These are phyloP conservation scores for Gortyna flavago DNA, from an alignment of 2,888 invertebrate species.

Conservation along the genomic window DNA sequence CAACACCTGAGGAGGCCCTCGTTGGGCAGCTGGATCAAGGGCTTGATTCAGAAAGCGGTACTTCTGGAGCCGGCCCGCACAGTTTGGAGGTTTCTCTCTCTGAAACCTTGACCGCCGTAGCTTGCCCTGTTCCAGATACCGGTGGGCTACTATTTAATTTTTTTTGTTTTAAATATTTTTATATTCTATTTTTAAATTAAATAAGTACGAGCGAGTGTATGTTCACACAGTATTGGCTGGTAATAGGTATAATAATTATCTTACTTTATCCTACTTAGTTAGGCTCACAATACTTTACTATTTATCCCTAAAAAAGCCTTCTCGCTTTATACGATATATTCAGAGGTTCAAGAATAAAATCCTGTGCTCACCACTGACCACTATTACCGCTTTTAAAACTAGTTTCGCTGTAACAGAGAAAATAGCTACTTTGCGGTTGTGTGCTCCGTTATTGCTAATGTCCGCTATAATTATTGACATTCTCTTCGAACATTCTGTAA, in stretches of 20 bases:
- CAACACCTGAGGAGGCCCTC: too few relatives aligned
- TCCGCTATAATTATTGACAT: slow-evolving; percentile 66
- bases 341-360: slow-evolving; percentile 34
- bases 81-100: too few relatives aligned
- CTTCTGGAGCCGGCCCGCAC: too few relatives aligned
- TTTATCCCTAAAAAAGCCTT: slow-evolving; percentile 10
- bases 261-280: too few relatives aligned
- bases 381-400: slow-evolving; percentile 33
- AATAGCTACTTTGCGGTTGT: slow-evolving; percentile 51
- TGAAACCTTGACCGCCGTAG: too few relatives aligned
- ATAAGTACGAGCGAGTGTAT: background rate
- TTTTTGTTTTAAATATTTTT: too few relatives aligned
- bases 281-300: background rate
- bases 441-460: slow-evolving; percentile 60
- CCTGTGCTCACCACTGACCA: slow-evolving; percentile 27
- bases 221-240: background rate
- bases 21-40: too few relatives aligned
- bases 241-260: background rate
- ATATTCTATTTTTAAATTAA: too few relatives aligned
- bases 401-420: slow-evolving; percentile 34
- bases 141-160: too few relatives aligned
- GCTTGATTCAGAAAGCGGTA: too few relatives aligned
- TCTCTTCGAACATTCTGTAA: slow-evolving; percentile 25
- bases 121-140: too few relatives aligned
- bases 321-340: slow-evolving; percentile 6